A percentile compares a stretch with the other conserved stretches of the same genome.
These are phyloP conservation scores for Petrocephalus sullivani DNA, from an alignment of 2,797 vertebrate genomes.

Conservation along the genomic window DNA sequence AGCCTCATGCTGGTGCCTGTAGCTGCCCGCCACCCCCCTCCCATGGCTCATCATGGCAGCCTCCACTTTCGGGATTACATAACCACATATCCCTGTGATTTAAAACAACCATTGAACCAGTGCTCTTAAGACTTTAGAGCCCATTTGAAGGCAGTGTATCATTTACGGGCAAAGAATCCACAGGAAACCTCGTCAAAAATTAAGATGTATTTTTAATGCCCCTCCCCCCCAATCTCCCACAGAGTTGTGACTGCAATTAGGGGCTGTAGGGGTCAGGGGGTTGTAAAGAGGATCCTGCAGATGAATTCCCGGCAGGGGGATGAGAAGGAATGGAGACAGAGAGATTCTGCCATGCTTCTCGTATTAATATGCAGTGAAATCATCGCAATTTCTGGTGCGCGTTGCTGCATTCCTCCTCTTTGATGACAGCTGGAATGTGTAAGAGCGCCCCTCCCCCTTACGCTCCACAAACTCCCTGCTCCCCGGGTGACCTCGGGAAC, in stretches of 20 bases:
- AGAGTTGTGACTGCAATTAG: neutral
- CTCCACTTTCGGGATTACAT: slow-evolving; percentile 4
- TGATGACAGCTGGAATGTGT: neutral
- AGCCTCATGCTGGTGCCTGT: neutral
- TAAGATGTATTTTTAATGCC: neutral
- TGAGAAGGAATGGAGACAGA: neutral
- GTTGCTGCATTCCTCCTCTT: neutral
- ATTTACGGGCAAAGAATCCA: neutral
- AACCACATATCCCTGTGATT: slow-evolving; percentile 12
- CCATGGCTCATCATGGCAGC: neutral
- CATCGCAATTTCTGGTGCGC: neutral
- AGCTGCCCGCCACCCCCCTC: neutral
- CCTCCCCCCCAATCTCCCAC: neutral
- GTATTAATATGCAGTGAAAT: neutral
- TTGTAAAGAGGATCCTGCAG: neutral
- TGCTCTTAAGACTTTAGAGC: neutral
- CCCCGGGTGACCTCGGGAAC: neutral
- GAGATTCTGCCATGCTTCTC: neutral
- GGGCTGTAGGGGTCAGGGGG: neutral
- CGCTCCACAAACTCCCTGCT: neutral
- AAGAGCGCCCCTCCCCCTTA: neutral
- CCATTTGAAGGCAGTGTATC: neutral
- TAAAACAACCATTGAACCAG: neutral
- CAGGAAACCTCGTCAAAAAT: neutral
- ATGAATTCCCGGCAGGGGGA: neutral